These are phyloP conservation scores for Megamerina dolium DNA, from an alignment of 2,888 invertebrate genomes.

Conservation along the genomic window DNA sequence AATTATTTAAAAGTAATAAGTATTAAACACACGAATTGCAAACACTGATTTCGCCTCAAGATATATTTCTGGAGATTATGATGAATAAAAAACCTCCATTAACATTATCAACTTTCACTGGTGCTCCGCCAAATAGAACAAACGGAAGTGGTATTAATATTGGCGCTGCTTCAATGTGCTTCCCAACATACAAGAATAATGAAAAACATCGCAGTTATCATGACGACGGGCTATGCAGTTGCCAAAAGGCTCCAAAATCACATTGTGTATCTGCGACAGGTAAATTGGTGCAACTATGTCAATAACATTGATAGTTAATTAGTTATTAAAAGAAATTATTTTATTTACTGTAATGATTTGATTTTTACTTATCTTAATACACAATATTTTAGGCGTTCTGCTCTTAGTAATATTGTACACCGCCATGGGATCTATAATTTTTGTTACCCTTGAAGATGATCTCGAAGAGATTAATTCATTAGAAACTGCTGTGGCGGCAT, in stretches of 20 bases:
- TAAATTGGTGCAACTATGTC: constrained; percentile 27
- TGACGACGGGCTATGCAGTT: constrained; percentile 43
- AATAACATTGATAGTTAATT: too few relatives aligned
- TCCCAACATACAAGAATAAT: constrained; percentile 16
- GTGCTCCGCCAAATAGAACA: constrained; percentile 23
- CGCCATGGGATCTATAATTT: constrained; percentile 84
- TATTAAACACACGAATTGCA: too few relatives aligned
- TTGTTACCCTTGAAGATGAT: constrained; percentile 75
- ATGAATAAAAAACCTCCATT: constrained; percentile 47
- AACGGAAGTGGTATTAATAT: constrained; percentile 21
- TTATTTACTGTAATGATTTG: too few relatives aligned
- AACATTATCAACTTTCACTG: constrained; percentile 43
- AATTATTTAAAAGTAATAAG: too few relatives aligned
- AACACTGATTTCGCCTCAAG: not conserved
- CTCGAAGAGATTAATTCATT: constrained; percentile 50
- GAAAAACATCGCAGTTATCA: constrained; percentile 41
- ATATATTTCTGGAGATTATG: constrained; percentile 15
- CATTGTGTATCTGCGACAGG: constrained; percentile 50
- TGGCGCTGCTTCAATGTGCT: constrained; percentile 23
- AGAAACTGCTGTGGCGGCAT: constrained; percentile 61
- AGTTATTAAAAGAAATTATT: too few relatives aligned
- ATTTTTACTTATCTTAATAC: too few relatives aligned
- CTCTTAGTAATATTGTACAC: constrained; percentile 84
- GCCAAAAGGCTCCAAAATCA: constrained; percentile 48
- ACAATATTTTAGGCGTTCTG: constrained; percentile 39